These are phyloP conservation scores for Brachionichthys hirsutus DNA, from an alignment of 2,113 vertebrate species.

Conservation along the genomic window DNA sequence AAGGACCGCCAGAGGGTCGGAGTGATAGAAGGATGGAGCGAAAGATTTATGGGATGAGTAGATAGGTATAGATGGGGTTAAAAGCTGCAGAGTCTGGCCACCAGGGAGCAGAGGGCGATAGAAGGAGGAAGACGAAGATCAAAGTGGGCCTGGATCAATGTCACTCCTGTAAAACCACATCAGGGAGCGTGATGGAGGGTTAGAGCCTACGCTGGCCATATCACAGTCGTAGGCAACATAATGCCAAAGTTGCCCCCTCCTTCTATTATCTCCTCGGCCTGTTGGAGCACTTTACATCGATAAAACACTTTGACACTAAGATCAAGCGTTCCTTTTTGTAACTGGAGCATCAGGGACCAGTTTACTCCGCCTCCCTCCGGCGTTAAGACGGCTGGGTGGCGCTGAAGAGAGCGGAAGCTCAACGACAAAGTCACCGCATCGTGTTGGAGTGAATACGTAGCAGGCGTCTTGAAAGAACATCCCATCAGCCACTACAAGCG, in stretches of 20 bases:
- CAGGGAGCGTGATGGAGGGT: conserved; percentile 37
- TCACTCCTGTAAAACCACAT: conserved; percentile 68
- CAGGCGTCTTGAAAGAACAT: background rate
- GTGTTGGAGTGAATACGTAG: background rate
- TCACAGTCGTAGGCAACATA: conserved; percentile 57
- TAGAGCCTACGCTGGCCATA: conserved; percentile 42
- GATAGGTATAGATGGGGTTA: conserved; percentile 58
- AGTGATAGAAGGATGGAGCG: conserved; percentile 31
- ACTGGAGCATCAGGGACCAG: conserved; percentile 23
- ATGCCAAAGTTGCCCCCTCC: conserved; percentile 53
- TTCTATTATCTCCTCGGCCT: conserved; percentile 46
- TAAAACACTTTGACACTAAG: conserved; percentile 62
- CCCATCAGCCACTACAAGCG: too few species aligned
- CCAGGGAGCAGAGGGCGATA: conserved; percentile 48
- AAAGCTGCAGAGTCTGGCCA: conserved; percentile 65
- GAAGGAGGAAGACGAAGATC: conserved; percentile 51
- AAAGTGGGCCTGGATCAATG: conserved; percentile 73
- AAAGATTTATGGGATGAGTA: conserved; percentile 55
- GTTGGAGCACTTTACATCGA: conserved; percentile 44
- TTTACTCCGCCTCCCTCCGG: conserved; percentile 31
- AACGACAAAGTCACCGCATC: background rate
- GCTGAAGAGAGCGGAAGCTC: background rate
- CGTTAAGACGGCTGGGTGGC: background rate
- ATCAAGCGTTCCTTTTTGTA: conserved; percentile 48
- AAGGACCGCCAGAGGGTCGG: conserved; percentile 19